Evolutionary conservation across 2,888 invertebrate species (phyloP).

Genomic region (Rosalia funebris): DNA sequence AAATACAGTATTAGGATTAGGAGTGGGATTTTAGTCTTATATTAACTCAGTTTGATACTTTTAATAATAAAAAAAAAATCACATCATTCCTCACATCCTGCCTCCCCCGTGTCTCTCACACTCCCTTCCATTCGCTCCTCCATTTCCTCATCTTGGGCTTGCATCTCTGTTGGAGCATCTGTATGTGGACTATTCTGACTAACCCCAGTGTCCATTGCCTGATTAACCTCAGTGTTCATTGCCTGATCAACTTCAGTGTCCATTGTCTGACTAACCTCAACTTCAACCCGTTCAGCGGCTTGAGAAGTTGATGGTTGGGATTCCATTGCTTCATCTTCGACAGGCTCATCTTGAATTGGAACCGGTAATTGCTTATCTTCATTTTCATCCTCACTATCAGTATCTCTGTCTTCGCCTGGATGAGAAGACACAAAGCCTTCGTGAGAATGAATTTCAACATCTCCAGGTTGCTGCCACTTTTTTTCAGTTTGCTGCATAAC

Average conservation of each 20-base stretch:
- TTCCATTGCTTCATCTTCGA: conserved; percentile 46
- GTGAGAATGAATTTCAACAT: conserved; percentile 66
- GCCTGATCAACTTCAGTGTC: conserved; percentile 2
- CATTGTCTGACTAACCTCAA: background rate
- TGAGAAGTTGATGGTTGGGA: conserved; percentile 8
- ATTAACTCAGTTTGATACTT: too few species aligned
- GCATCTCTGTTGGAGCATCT: conserved; percentile 30
- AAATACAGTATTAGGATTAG: too few species aligned
- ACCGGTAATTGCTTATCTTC: conserved; percentile 53
- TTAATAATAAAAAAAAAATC: background rate
- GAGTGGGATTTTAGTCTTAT: too few species aligned
- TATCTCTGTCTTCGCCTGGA: conserved; percentile 73
- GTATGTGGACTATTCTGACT: background rate
- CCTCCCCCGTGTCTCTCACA: conserved; percentile 52
- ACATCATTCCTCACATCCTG: conserved; percentile 50
- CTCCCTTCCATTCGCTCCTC: conserved; percentile 27
- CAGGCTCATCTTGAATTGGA: conserved; percentile 62
- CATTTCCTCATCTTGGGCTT: conserved; percentile 37
- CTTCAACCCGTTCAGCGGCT: background rate
- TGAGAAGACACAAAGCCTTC: conserved; percentile 71
- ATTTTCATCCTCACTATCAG: conserved; percentile 70
- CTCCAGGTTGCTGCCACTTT: conserved; percentile 73
- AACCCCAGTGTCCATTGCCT: background rate
- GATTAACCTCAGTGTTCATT: conserved; percentile 15
- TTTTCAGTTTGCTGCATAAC: conserved; percentile 64